Conservation (phyloP, 2,888 invertebrate species). For the Dryococelus australis region DNA sequence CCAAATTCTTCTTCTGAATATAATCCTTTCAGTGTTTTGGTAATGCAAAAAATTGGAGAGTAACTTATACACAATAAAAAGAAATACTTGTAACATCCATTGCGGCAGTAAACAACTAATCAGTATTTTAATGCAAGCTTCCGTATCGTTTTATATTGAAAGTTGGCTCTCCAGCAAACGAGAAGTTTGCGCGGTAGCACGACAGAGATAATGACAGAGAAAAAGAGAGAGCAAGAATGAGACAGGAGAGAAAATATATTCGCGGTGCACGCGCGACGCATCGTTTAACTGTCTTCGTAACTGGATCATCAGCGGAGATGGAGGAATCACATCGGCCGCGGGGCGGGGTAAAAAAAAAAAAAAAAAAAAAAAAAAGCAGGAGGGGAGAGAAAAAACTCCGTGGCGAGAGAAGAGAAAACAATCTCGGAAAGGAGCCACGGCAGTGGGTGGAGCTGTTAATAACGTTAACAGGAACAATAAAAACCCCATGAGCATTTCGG, state of each 20-base stretch:
- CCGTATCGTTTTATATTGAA: background rate
- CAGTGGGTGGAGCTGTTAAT: background rate
- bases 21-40: too few species aligned
- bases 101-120: background rate
- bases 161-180: background rate
- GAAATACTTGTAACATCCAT: too few species aligned
- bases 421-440: conserved; percentile 7
- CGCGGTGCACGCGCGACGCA: background rate
- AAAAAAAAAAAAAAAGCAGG: background rate
- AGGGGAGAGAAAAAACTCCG: background rate
- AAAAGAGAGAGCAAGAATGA: conserved; percentile 21
- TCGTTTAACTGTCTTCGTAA: background rate
- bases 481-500: background rate
- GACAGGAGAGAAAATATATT: background rate
- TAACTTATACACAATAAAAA: too few species aligned
- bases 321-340: background rate
- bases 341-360: background rate
- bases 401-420: conserved; percentile 10
- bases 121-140: background rate
- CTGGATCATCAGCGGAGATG: conserved; percentile 20
- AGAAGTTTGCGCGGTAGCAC: background rate
- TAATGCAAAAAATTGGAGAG: too few species aligned
- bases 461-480: conserved; percentile 16
- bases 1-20: too few species aligned
- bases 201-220: background rate